Evolutionary conservation across 2,113 vertebrate species (phyloP).

Genomic region (Mustela lutreola): DNA sequence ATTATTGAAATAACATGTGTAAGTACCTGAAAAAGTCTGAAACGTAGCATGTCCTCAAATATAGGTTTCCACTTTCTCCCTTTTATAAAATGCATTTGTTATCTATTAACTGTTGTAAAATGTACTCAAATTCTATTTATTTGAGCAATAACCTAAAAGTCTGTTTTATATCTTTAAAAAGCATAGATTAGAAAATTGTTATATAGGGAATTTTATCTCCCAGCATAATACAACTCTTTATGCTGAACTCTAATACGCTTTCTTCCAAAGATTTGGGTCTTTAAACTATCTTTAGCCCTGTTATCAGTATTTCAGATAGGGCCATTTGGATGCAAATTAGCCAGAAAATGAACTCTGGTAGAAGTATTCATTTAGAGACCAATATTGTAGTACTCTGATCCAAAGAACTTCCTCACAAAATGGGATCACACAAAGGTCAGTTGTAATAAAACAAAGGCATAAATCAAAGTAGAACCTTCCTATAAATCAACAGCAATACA

Average conservation of each 20-base stretch:
- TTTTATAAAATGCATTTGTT: slow-evolving; percentile 10
- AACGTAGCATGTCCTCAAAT: neutral
- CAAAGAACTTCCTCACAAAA: slow-evolving; percentile 81
- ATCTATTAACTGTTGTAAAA: slow-evolving; percentile 13
- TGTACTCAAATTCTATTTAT: slow-evolving; percentile 56
- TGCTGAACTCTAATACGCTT: slow-evolving; percentile 76
- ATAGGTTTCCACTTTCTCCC: neutral
- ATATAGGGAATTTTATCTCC: slow-evolving; percentile 60
- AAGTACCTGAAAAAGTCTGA: slow-evolving; percentile 12
- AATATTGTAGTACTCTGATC: slow-evolving; percentile 71
- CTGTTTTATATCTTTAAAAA: slow-evolving; percentile 66
- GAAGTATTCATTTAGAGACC: slow-evolving; percentile 84
- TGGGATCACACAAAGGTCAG: slow-evolving; percentile 85
- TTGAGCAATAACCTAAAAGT: slow-evolving; percentile 62
- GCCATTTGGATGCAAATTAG: slow-evolving; percentile 87
- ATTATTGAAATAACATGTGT: neutral
- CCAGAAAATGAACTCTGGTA: slow-evolving; percentile 81
- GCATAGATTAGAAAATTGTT: slow-evolving; percentile 66
- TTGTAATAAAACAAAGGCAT: slow-evolving; percentile 84
- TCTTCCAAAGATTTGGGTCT: slow-evolving; percentile 76
- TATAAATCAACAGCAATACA: slow-evolving; percentile 82
- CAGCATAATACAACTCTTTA: slow-evolving; percentile 30
- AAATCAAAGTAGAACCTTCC: slow-evolving; percentile 82
- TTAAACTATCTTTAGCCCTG: slow-evolving; percentile 78
- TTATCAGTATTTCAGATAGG: slow-evolving; percentile 77